phyloP scores from a whole-genome alignment of 2,797 vertebrate species.

The Brachyalestes nurse region DNA sequence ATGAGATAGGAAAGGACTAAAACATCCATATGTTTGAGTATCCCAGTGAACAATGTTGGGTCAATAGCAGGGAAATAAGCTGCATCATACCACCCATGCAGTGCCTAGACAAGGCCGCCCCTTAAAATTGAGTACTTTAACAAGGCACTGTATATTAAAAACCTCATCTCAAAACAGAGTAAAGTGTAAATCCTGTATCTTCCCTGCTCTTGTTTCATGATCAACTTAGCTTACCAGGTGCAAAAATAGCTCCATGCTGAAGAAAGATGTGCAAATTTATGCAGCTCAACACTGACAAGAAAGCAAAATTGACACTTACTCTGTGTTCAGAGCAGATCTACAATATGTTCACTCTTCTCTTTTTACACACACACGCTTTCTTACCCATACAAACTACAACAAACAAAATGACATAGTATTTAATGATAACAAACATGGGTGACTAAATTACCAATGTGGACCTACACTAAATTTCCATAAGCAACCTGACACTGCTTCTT shows the following conservation, averaged over 20 bases:
- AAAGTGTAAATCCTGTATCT: background rate
- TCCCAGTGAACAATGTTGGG: no score
- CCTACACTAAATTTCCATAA: no score
- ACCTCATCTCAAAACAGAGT: background rate
- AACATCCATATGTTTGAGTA: no score
- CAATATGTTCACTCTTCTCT: conserved; percentile 30
- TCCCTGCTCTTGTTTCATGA: conserved; percentile 29
- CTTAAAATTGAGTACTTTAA: no score
- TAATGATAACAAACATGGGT: conserved; percentile 11
- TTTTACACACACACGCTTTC: conserved; percentile 3
- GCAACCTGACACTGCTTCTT: background rate
- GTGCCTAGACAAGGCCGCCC: no score
- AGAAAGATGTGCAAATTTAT: conserved; percentile 49
- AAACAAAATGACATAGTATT: background rate
- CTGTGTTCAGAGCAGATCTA: background rate
- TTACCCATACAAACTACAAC: background rate
- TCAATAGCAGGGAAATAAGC: no score
- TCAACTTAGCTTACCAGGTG: conserved; percentile 42
- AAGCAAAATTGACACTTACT: conserved; percentile 45
- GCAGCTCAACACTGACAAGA: conserved; percentile 41
- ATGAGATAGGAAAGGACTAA: no score
- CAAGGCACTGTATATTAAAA: no score
- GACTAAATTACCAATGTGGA: background rate
- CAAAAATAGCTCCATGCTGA: conserved; percentile 43
- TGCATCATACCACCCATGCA: no score